Percentiles rank a stretch among this genome's conserved stretches.
Evolutionary conservation across 2,113 vertebrate species (phyloP).

Genomic region (Oryctolagus cuniculus): mOryCun1.1 NC_091432.1:233882501-233883000

Average conservation of each 20-base stretch:
- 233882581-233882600: not conserved
- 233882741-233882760: not conserved
- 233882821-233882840: slow-evolving; percentile 70
- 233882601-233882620: not conserved
- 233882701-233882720: slow-evolving; percentile 59
- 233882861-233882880: slow-evolving; percentile 13
- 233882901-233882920: slow-evolving; percentile 68
- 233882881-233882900: slow-evolving; percentile 80
- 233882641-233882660: slow-evolving; percentile 8
- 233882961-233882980: slow-evolving; percentile 59
- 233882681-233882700: slow-evolving; percentile 78
- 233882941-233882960: not conserved
- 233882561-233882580: not conserved
- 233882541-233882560: not conserved
- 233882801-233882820: slow-evolving; percentile 60
- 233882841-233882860: slow-evolving; percentile 68
- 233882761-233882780: not conserved
- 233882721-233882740: not conserved
- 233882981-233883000: not conserved
- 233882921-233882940: slow-evolving; percentile 65
- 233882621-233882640: not conserved
- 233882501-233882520: not conserved
- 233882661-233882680: not conserved
- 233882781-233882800: not conserved
- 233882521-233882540: not conserved